Percentiles rank a stretch among this genome's conserved stretches.
phyloP scores from a whole-genome alignment of 2,797 vertebrate genomes.

The Catostomus latipinnis region DNA sequence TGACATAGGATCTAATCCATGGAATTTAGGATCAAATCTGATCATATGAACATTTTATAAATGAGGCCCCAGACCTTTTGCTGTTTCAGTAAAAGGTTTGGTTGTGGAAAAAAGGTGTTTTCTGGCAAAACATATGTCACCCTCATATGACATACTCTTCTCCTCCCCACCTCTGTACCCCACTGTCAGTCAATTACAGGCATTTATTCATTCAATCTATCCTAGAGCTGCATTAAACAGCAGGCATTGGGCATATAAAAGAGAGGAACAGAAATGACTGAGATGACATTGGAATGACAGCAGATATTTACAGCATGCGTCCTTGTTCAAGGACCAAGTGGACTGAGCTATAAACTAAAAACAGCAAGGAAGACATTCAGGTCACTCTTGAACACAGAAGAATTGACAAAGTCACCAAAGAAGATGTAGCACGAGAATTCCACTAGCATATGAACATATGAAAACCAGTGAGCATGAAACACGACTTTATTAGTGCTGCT shows the following conservation, averaged over 20 bases:
- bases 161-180: conserved; percentile 27
- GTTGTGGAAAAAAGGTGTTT: conserved; percentile 13
- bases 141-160: background rate
- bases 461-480: background rate
- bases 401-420: conserved; percentile 34
- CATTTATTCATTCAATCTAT: conserved; percentile 45
- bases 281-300: conserved; percentile 55
- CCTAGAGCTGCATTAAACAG: conserved; percentile 35
- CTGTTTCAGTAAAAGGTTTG: background rate
- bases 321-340: conserved; percentile 51
- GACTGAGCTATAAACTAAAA: conserved; percentile 48
- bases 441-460: background rate
- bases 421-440: background rate
- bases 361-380: conserved; percentile 31
- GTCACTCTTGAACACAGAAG: conserved; percentile 17
- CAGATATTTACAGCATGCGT: conserved; percentile 54
- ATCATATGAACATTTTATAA: too few relatives aligned
- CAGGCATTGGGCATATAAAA: conserved; percentile 29
- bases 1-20: too few relatives aligned
- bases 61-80: background rate
- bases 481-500: background rate
- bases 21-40: too few relatives aligned
- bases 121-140: conserved; percentile 17
- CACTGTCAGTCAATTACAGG: conserved; percentile 50
- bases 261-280: conserved; percentile 10